Evolutionary conservation across 2,113 vertebrate genomes (phyloP).

Genomic region (Alces alces): DNA sequence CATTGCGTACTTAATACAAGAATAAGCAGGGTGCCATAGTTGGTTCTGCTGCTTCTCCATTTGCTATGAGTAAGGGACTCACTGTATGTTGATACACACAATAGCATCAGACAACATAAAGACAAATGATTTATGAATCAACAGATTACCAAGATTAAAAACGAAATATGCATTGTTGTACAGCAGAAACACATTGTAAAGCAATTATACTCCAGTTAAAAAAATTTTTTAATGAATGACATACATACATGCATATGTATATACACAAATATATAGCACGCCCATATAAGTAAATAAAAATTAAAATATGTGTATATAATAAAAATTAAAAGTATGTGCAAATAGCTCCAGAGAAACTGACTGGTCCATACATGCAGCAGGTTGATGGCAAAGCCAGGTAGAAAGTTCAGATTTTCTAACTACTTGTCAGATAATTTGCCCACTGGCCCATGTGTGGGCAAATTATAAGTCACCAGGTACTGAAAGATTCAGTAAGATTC

Average conservation of each 20-base stretch:
- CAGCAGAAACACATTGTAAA: background rate
- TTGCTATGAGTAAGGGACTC: background rate
- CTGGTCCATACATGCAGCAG: background rate
- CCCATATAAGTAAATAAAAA: background rate
- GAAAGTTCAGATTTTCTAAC: constrained; percentile 15
- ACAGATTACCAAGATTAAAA: background rate
- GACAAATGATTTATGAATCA: background rate
- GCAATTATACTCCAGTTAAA: background rate
- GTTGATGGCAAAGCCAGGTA: background rate
- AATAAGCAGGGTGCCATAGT: background rate
- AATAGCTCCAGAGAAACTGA: background rate
- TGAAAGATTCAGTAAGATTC: constrained; percentile 45
- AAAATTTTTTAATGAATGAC: background rate
- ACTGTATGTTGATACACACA: background rate
- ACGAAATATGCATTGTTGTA: background rate
- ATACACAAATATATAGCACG: background rate
- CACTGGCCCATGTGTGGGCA: background rate
- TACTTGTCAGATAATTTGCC: background rate
- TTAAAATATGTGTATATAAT: background rate
- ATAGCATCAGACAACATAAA: background rate
- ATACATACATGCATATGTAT: background rate
- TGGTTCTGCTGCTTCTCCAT: background rate
- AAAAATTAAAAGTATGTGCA: background rate
- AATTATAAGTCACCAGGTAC: background rate
- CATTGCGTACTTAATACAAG: background rate